Percentiles rank a stretch among this genome's conserved stretches.
Evolutionary conservation across 2,888 invertebrate genomes (phyloP).

Genomic region (Netelia melanura): DNA sequence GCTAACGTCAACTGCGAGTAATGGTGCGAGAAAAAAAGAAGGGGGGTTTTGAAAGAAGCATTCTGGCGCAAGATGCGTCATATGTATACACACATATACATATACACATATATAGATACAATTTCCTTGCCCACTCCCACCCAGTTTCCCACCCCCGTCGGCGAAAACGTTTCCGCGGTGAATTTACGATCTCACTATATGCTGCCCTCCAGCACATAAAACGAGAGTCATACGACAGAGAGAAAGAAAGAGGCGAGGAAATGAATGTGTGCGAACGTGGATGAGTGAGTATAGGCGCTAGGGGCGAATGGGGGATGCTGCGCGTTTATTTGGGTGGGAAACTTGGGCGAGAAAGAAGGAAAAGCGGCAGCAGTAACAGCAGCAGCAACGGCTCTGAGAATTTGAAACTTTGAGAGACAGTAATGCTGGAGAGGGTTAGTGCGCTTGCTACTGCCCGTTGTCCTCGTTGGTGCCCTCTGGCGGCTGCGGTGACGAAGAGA

Average conservation of each 20-base stretch:
- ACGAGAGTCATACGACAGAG: conserved; percentile 28
- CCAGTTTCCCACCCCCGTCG: conserved; percentile 12
- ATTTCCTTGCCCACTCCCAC: not conserved
- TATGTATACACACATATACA: not conserved
- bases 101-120: not conserved
- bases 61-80: conserved; percentile 4
- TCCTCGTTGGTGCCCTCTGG: conserved; percentile 20
- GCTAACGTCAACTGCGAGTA: conserved; percentile 50
- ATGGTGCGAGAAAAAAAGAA: conserved; percentile 45
- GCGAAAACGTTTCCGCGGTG: conserved; percentile 19
- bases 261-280: conserved; percentile 60
- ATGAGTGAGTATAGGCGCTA: conserved; percentile 66
- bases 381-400: conserved; percentile 44
- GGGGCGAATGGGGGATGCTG: conserved; percentile 41
- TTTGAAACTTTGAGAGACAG: conserved; percentile 56
- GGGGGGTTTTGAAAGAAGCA: conserved; percentile 19
- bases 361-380: conserved; percentile 34
- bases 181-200: conserved; percentile 55
- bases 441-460: conserved; percentile 20
- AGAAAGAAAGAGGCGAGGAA: conserved; percentile 41
- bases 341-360: conserved; percentile 46
- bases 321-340: conserved; percentile 17
- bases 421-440: conserved; percentile 23
- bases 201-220: conserved; percentile 39
- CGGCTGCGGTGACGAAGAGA: conserved; percentile 51